Conservation (phyloP, 2,888 invertebrate genomes). For the Phania funesta region DNA sequence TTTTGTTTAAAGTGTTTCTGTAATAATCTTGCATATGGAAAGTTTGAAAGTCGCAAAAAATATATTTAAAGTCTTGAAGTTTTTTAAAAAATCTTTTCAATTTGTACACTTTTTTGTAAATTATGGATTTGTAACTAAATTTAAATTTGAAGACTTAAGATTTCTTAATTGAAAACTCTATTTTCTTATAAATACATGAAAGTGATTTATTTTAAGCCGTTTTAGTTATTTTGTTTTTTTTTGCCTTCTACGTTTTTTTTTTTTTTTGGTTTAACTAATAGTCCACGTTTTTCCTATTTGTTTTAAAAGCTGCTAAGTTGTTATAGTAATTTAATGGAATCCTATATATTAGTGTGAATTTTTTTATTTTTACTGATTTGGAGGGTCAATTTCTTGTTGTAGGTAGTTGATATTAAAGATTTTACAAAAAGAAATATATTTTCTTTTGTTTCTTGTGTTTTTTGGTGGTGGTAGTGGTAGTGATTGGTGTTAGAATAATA, state of each 20-base stretch:
- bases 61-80: neutral
- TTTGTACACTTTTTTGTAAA: too few relatives aligned
- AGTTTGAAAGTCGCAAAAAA: neutral
- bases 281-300: conserved; percentile 51
- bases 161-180: neutral
- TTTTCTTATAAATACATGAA: conserved; percentile 31
- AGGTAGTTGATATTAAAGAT: conserved; percentile 64
- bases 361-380: conserved; percentile 49
- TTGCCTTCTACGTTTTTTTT: conserved; percentile 29
- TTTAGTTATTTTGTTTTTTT: conserved; percentile 35
- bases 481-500: conserved; percentile 2
- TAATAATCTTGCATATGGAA: neutral
- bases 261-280: conserved; percentile 32
- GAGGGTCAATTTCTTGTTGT: conserved; percentile 67
- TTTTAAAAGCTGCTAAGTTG: conserved; percentile 64
- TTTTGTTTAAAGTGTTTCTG: conserved; percentile 17
- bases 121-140: neutral
- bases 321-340: conserved; percentile 44
- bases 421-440: conserved; percentile 54
- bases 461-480: conserved; percentile 19
- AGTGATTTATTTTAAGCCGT: conserved; percentile 45
- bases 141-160: neutral
- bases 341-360: conserved; percentile 42
- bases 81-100: too few relatives aligned
- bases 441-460: conserved; percentile 19